These are phyloP conservation scores for Enteromius unitaeniatus DNA, from an alignment of 2,797 vertebrate species.

Conservation along the genomic window DNA sequence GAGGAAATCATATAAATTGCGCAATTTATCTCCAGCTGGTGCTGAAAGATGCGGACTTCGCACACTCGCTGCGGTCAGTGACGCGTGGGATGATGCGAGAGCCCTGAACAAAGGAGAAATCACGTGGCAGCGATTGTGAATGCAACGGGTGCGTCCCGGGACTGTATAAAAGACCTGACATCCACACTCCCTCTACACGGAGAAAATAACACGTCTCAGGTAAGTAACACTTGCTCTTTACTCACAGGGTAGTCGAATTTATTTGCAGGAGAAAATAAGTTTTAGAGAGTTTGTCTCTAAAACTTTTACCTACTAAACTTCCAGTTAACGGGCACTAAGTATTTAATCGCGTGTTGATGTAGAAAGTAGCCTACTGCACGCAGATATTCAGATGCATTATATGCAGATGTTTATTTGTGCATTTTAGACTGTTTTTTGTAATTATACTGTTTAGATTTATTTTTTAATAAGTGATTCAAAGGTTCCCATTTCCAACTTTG, in stretches of 20 bases:
- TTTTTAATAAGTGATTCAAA: not conserved
- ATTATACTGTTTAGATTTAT: not conserved
- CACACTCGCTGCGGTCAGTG: slow-evolving; percentile 22
- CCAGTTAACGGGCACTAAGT: not conserved
- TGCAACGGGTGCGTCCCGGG: slow-evolving; percentile 47
- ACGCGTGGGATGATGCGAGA: slow-evolving; percentile 52
- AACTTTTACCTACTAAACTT: not conserved
- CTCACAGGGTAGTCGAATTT: not conserved
- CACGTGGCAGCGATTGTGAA: slow-evolving; percentile 42
- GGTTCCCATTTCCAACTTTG: not conserved
- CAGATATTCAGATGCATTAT: not conserved
- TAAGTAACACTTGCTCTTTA: slow-evolving; percentile 61
- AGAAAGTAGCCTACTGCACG: not conserved
- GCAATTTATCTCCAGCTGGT: slow-evolving; percentile 5
- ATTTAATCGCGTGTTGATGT: not conserved
- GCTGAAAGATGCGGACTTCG: slow-evolving; percentile 41
- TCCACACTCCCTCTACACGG: slow-evolving; percentile 51
- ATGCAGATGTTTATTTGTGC: not conserved
- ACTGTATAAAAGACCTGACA: slow-evolving; percentile 71
- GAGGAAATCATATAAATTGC: not conserved
- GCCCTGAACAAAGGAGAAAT: slow-evolving; percentile 38
- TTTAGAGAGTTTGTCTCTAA: not conserved
- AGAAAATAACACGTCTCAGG: slow-evolving; percentile 72
- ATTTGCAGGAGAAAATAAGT: not conserved
- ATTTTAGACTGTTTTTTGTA: no score